Evolutionary conservation across 2,797 vertebrate genomes (phyloP).

Genomic region (Cygnus olor): DNA sequence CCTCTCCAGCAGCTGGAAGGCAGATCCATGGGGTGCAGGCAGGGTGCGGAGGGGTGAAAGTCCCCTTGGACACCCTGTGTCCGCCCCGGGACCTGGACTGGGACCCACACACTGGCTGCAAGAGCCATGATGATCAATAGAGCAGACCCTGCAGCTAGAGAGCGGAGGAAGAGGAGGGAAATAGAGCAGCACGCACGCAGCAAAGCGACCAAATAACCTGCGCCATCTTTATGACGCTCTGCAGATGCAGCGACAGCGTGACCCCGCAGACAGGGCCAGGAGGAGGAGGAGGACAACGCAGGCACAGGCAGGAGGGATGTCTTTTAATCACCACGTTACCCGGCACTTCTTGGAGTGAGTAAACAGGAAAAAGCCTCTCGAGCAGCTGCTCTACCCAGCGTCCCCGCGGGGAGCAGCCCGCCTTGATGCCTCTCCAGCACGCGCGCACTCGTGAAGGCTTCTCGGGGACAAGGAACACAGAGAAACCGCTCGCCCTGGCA

Average conservation of each 20-base stretch:
- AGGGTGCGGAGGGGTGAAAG: constrained; percentile 14
- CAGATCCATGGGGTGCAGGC: not conserved
- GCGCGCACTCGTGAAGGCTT: not conserved
- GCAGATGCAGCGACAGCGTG: not conserved
- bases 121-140: not conserved
- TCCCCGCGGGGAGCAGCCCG: not conserved
- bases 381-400: constrained; percentile 38
- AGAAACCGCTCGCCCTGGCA: not conserved
- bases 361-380: constrained; percentile 73
- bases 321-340: constrained; percentile 31
- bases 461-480: not conserved
- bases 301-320: not conserved
- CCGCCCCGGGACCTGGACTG: not conserved
- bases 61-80: not conserved
- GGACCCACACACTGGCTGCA: rapidly evolving
- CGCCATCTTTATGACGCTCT: not conserved
- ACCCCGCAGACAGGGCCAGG: not conserved
- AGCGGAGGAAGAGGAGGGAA: not conserved
- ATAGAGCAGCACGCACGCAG: not conserved
- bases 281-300: not conserved
- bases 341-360: constrained; percentile 40
- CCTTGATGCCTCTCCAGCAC: not conserved
- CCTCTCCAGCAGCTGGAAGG: not conserved
- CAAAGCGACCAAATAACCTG: not conserved
- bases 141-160: no score